These are phyloP conservation scores for Callipepla californica DNA, from an alignment of 2,113 vertebrate species.

Conservation along the genomic window DNA sequence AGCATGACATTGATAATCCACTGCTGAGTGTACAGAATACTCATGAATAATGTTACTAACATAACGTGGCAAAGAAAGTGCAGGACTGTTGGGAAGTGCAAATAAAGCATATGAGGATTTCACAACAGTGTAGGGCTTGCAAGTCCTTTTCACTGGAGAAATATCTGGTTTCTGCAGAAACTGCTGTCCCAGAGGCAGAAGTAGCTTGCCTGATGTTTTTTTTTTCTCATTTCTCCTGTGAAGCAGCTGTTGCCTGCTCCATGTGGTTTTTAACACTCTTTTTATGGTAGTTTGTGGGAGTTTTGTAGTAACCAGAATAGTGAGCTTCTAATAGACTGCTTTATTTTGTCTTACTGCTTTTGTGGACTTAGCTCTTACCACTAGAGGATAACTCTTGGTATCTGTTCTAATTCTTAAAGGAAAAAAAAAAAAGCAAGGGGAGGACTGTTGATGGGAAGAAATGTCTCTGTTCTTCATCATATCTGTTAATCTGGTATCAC, in stretches of 20 bases:
- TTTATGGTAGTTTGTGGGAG: neutral
- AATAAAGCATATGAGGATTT: slow-evolving; percentile 25
- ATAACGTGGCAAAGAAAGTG: slow-evolving; percentile 4
- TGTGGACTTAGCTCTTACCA: neutral
- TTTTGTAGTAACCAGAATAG: neutral
- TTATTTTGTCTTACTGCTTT: neutral
- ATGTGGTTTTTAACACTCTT: neutral
- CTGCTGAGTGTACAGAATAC: neutral
- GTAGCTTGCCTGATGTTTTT: neutral
- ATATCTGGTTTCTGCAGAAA: slow-evolving; percentile 41
- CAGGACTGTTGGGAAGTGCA: neutral
- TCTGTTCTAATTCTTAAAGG: neutral
- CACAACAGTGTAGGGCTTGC: neutral
- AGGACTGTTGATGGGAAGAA: neutral
- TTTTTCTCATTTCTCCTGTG: neutral
- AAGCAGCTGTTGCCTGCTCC: slow-evolving; percentile 22
- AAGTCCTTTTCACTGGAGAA: slow-evolving; percentile 36
- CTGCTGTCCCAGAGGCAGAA: slow-evolving; percentile 26
- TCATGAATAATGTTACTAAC: slow-evolving; percentile 5
- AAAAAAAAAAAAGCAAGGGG: neutral
- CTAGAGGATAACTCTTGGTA: neutral
- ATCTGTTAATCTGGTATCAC: neutral
- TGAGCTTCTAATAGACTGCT: neutral
- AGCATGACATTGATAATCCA: neutral
- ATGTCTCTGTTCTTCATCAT: neutral